Base-by-base conservation (phyloP, 1,140 invertebrate genomes). In the Drosophila grimshawi region DNA sequence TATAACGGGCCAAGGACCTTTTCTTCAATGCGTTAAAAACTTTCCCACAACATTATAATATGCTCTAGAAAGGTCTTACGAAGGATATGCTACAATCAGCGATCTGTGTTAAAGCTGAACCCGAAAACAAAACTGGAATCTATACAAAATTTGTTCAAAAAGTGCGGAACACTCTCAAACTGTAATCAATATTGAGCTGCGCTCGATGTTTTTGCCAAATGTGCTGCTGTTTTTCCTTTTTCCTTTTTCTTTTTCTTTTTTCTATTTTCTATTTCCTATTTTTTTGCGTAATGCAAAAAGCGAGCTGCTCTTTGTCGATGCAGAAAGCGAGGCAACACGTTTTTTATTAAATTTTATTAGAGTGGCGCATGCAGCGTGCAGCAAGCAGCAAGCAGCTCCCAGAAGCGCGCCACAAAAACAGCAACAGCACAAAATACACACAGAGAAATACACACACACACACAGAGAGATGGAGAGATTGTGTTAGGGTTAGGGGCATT, bases 261-360 rank as follows among this genome's bases (percentile, higher is more conserved):
- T 43, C 0, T 43, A 7, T 29, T 7, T 48, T 27, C 3, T 7
- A 4, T 48, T 29, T 6, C 11, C 27, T 5, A 6, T 48, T 48
- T 48, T 45, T 48, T 48, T 48, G 11, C 7, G 19, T 3, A 48
- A 48, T 48, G 46, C 6, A 48, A 48, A 19, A 46, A 27, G 11
- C n/a, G 30, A 35, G 27, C 27, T 27, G 33, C 7, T 27, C 83
- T 73, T 86, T 86, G 80, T 74, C 76, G 67, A 77, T 80, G 80
- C 83, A 88, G 88, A 88, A 86, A 88, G 77, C 69, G 68, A 72
- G 46, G 83, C 66, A 88, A 86, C 83, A 86, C 83, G 83, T 86
- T 86, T 86, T 86, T 86, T 86, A 86, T 86, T 86, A 88, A 86
- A 86, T 86, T 86, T 86, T 86, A 86, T 86, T 86, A 88, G 83